phyloP scores from a whole-genome alignment of 2,113 vertebrate genomes.

The Eolophus roseicapilla region DNA sequence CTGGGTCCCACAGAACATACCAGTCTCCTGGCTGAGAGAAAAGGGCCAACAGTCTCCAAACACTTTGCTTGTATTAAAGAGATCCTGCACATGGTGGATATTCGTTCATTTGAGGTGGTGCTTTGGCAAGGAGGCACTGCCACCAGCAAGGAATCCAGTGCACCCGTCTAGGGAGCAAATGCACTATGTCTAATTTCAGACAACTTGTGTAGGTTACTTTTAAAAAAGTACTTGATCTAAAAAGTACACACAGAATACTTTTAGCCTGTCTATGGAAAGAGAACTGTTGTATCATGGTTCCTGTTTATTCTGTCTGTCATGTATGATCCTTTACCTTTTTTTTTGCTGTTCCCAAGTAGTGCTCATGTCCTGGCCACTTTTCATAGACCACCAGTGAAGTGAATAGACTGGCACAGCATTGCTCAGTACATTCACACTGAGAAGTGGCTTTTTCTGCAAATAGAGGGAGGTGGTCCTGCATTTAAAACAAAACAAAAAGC shows the following conservation, averaged over 20 bases:
- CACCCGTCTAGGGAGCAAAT: neutral
- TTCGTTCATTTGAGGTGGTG: neutral
- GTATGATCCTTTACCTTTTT: neutral
- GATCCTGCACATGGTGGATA: neutral
- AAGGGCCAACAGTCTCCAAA: neutral
- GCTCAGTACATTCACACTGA: neutral
- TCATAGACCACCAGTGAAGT: rapidly evolving
- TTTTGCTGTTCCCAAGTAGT: neutral
- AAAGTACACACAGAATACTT: neutral
- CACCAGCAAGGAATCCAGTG: neutral
- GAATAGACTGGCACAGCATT: neutral
- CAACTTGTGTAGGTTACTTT: neutral
- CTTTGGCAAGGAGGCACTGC: neutral
- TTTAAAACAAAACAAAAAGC: neutral
- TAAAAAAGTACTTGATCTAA: neutral
- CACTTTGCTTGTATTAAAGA: neutral
- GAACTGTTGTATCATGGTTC: neutral
- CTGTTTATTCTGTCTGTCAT: neutral
- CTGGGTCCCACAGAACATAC: neutral
- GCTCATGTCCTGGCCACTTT: neutral
- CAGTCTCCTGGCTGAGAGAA: neutral
- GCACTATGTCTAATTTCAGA: neutral
- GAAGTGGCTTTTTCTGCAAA: neutral
- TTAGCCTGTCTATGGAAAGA: neutral
- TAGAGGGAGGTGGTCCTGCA: neutral